A percentile compares a stretch with the other conserved stretches of the same genome.
phyloP scores from a whole-genome alignment of 1,140 invertebrate species.

The Drosophila bifasciata region DNA sequence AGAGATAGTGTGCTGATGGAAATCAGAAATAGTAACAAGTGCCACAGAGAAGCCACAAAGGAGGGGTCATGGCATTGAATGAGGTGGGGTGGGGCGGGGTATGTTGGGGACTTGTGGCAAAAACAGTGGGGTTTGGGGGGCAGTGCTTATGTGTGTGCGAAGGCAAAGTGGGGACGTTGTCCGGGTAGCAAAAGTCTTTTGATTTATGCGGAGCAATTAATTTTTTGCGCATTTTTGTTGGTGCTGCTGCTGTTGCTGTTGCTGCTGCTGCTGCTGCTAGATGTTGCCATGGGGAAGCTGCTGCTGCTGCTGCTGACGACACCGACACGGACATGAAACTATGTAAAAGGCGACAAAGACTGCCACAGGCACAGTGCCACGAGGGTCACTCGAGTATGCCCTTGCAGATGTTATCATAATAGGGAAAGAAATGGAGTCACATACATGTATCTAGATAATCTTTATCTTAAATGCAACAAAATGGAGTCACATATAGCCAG shows the following conservation, averaged over 20 bases:
- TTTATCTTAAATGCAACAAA: too few relatives aligned
- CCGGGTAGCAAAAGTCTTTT: slow-evolving; percentile 73
- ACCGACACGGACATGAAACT: slow-evolving; percentile 58
- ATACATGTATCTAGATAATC: too few relatives aligned
- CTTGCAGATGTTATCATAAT: too few relatives aligned
- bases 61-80: background rate
- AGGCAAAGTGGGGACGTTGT: slow-evolving; percentile 36
- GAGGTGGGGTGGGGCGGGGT: too few relatives aligned
- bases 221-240: slow-evolving; percentile 75
- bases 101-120: background rate
- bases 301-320: slow-evolving; percentile 34
- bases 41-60: background rate
- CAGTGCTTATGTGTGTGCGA: background rate
- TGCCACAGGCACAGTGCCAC: slow-evolving; percentile 31
- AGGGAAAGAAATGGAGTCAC: background rate
- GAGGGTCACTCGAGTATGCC: too few relatives aligned
- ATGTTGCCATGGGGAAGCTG: slow-evolving; percentile 67
- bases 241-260: slow-evolving; percentile 13
- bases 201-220: slow-evolving; percentile 82
- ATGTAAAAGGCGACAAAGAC: slow-evolving; percentile 71
- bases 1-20: slow-evolving; percentile 11
- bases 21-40: slow-evolving; percentile 65
- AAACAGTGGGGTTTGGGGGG: background rate
- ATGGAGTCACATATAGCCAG: too few relatives aligned
- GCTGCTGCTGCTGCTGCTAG: slow-evolving; percentile 28